Base-by-base conservation (phyloP, 35 echinoderm and acorn worm genomes). In the Hemicentrotus pulcherrimus region DNA sequence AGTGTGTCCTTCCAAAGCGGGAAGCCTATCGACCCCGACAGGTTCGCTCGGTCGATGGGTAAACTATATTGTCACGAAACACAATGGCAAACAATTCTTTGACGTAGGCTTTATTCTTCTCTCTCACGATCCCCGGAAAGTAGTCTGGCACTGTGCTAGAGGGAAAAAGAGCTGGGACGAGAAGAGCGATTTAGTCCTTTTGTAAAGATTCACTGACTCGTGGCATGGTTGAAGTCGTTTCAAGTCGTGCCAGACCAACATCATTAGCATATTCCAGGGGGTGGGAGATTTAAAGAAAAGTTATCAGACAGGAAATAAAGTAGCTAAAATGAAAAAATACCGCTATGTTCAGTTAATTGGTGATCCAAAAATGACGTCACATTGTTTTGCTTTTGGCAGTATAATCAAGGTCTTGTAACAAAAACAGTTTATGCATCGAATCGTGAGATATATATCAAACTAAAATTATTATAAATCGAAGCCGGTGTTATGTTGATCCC, bases 1-100 rank as follows among this genome's bases (percentile, higher is more conserved):
- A 90, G 88, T 47, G 30, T 93, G 30, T 24, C 91, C 91, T 93
- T 93, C 46, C 4, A 93, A 93, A 93, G 91, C 91, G 91, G 91
- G 91, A 93, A 93, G 91, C 48, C 91, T 93, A 93, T 93, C 91
- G 91, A 93, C 91, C 91, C 50, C 46, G 48, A 93, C 19, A 93
- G 46, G 46, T 58, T 31, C n/a, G 28, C 48, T 31, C 48, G 32
- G 19, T 31, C 48, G 11, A 58, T 50, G 46, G 46, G 91, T 93
- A 47, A 47, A 93, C 91, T 31, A 93, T 58, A 93, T 90, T 31
- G 31, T 90, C 91, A 50, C 91, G 91, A 31, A 31, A 93, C 48
- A 93, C 91, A 93, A 93, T 93, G 46, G 91, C 48, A 93, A 93
- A 58, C 46, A 47, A 47, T 58, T 93, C 45, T 93, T 58, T 93